phyloP scores from a whole-genome alignment of 1,140 invertebrate species.

The Pseudomyrmex concolor region DNA sequence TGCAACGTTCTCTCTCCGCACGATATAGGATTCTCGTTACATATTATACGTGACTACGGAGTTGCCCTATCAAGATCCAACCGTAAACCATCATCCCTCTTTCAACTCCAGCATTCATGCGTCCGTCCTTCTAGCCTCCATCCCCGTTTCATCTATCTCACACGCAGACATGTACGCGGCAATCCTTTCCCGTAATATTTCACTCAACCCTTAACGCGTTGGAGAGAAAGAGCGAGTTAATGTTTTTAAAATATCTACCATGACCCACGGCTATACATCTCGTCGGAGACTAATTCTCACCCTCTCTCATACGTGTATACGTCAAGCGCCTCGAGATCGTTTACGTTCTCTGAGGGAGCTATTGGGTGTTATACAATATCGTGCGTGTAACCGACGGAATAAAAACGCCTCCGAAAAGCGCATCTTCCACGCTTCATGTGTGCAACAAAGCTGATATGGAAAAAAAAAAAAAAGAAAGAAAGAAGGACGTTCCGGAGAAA shows the following conservation, averaged over 20 bases:
- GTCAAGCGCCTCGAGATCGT: conserved; percentile 43
- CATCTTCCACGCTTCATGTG: conserved; percentile 36
- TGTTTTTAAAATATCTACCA: conserved; percentile 58
- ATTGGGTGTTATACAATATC: neutral
- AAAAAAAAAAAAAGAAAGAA: conserved; percentile 28
- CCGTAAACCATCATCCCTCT: conserved; percentile 47
- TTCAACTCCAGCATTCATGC: conserved; percentile 36
- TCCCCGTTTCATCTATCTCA: conserved; percentile 16
- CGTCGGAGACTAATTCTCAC: conserved; percentile 44
- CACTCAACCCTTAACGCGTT: conserved; percentile 54
- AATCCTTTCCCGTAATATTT: conserved; percentile 59
- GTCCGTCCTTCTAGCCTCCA: conserved; percentile 10
- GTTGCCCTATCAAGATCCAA: conserved; percentile 69
- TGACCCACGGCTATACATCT: conserved; percentile 14
- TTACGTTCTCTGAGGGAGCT: conserved; percentile 18
- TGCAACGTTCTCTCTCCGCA: neutral
- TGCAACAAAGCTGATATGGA: neutral
- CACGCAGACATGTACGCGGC: neutral
- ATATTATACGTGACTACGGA: conserved; percentile 38
- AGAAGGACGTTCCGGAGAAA: conserved; percentile 5
- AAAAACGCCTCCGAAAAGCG: conserved; percentile 59
- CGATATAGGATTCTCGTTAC: neutral
- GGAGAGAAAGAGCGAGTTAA: conserved; percentile 33
- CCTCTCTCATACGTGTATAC: neutral
- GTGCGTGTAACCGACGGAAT: neutral